phyloP scores from a whole-genome alignment of 2,888 invertebrate species.

The Athrips mouffetella region DNA sequence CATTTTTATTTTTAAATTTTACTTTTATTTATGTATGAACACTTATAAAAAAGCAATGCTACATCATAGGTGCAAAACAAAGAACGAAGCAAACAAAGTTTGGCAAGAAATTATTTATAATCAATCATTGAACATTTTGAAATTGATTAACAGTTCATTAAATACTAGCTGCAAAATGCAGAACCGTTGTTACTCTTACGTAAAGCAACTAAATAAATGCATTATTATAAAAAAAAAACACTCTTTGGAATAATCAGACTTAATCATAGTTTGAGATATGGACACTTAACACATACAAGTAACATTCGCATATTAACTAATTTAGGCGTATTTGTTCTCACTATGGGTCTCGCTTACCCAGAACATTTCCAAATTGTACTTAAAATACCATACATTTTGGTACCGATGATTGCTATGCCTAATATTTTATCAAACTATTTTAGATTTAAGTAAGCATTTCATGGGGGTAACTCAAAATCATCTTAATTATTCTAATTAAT shows the following conservation, averaged over 20 bases:
- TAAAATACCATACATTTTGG: background rate
- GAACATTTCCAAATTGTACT: background rate
- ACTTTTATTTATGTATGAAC: constrained; percentile 59
- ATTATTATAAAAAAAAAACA: constrained; percentile 34
- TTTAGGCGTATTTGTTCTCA: background rate
- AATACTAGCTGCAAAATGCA: background rate
- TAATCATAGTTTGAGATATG: constrained; percentile 29
- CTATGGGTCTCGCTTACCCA: background rate
- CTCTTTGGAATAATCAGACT: constrained; percentile 43
- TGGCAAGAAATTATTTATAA: constrained; percentile 37
- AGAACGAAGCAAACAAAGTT: constrained; percentile 39
- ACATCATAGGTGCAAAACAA: constrained; percentile 42
- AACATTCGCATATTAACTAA: constrained; percentile 2
- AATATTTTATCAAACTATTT: constrained; percentile 4
- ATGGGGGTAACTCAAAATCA: constrained; percentile 6
- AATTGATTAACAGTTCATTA: background rate
- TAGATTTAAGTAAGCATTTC: constrained; percentile 10
- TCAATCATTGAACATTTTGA: background rate
- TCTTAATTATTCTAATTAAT: constrained; percentile 5
- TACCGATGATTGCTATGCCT: background rate
- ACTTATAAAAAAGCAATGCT: constrained; percentile 59
- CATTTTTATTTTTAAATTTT: constrained; percentile 25
- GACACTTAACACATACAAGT: constrained; percentile 20
- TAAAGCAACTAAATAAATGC: background rate
- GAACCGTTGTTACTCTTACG: background rate